Percentiles rank a stretch among this genome's conserved stretches.
These are phyloP conservation scores for Phortica variegata DNA, from an alignment of 1,140 invertebrate species.

Conservation along the genomic window DNA sequence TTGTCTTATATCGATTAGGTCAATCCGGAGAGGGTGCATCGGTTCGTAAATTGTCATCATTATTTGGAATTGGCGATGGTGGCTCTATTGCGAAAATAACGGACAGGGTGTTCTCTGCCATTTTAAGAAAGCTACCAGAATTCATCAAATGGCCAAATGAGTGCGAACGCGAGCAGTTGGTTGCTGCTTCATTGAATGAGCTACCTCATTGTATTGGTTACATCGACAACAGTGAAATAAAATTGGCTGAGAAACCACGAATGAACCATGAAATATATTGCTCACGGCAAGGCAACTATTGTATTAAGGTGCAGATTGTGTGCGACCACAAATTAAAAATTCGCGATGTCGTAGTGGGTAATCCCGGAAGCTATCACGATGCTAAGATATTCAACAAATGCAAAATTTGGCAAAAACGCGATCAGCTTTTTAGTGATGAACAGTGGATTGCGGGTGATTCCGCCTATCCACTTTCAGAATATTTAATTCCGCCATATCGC, in stretches of 20 bases:
- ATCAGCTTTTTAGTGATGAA: background rate
- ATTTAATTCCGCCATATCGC: background rate
- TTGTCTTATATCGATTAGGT: background rate
- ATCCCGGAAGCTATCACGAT: background rate
- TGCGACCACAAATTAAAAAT: background rate
- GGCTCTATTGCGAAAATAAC: background rate
- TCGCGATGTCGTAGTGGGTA: background rate
- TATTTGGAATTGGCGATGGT: background rate
- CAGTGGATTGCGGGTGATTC: constrained; percentile 3
- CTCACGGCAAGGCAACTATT: background rate
- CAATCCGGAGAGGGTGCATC: background rate
- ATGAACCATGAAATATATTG: background rate
- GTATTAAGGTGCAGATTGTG: background rate
- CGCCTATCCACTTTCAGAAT: background rate
- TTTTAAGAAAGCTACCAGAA: background rate
- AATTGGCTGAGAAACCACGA: background rate
- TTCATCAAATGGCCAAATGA: background rate
- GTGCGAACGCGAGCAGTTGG: background rate
- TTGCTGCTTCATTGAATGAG: background rate
- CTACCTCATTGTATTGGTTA: background rate
- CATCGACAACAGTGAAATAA: background rate
- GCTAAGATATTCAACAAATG: background rate
- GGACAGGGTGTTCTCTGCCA: background rate
- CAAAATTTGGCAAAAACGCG: background rate
- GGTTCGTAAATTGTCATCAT: background rate